phyloP scores from a whole-genome alignment of 2,797 vertebrate species.

The Smutsia gigantea region DNA sequence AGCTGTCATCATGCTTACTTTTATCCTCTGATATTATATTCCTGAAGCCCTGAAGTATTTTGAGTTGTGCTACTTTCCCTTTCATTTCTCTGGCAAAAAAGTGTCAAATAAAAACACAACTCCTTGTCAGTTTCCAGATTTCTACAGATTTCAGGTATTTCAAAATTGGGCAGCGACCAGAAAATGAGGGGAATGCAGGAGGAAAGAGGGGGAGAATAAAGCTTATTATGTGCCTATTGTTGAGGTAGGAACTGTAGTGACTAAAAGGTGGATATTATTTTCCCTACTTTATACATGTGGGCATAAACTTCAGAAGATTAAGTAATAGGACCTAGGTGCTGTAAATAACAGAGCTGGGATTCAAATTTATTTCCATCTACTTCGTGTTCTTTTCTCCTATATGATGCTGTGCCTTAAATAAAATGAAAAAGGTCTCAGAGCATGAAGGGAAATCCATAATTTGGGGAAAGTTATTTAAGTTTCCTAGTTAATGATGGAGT shows the following conservation, averaged over 20 bases:
- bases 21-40: conserved; percentile 46
- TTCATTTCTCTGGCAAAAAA: conserved; percentile 40
- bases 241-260: not conserved
- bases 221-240: not conserved
- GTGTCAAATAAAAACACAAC: conserved; percentile 50
- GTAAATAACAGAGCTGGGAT: not conserved
- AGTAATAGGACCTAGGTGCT: not conserved
- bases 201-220: not conserved
- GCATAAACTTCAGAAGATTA: not conserved
- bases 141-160: conserved; percentile 19
- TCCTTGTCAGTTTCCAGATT: conserved; percentile 5
- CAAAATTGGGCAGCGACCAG: not conserved
- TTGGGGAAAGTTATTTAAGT: not conserved
- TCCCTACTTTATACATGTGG: not conserved
- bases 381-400: not conserved
- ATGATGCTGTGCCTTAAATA: not conserved
- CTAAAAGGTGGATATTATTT: not conserved
- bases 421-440: not conserved
- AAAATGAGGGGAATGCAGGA: not conserved
- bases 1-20: conserved; percentile 5
- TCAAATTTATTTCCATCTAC: not conserved
- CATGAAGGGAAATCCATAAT: not conserved
- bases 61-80: not conserved
- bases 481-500: not conserved
- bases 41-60: not conserved